These are phyloP conservation scores for Montipora efflorescens DNA, from an alignment of 64 coral and sea anemone genomes.

Conservation along the genomic window DNA sequence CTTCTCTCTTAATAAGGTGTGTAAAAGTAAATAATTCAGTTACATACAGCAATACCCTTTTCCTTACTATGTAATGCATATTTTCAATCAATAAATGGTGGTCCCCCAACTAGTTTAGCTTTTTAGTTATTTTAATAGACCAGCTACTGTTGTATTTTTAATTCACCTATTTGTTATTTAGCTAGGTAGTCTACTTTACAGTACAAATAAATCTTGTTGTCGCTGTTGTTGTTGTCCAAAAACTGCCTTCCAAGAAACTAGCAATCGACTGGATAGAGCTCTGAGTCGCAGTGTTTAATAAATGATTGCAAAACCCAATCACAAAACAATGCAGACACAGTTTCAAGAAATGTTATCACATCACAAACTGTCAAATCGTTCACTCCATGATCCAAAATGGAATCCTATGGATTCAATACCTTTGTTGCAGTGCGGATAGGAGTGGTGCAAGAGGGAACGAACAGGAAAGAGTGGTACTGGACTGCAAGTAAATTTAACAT, in stretches of 20 bases:
- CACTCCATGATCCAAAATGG: background rate
- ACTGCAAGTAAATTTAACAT: background rate
- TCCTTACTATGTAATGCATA: no score
- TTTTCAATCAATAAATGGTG: no score
- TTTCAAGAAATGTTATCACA: background rate
- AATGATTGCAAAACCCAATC: background rate
- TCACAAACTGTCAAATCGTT: background rate
- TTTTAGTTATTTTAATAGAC: no score
- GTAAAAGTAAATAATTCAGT: no score
- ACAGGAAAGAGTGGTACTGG: background rate
- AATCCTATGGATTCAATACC: background rate
- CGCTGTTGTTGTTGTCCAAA: no score
- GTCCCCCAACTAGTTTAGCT: no score
- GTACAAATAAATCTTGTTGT: no score
- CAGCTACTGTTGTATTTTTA: no score
- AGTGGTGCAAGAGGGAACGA: background rate
- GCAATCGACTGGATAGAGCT: background rate
- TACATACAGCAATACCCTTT: no score
- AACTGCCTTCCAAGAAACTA: background rate
- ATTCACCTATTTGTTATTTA: no score
- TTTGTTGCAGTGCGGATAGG: background rate
- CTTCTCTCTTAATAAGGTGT: no score
- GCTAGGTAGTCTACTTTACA: no score
- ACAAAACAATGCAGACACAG: background rate
- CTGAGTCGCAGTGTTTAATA: background rate